Evolutionary conservation across 1,140 invertebrate species (phyloP), one percentile per base, ranked within the genome.

Genomic region (Trichoplusia ni): DNA sequence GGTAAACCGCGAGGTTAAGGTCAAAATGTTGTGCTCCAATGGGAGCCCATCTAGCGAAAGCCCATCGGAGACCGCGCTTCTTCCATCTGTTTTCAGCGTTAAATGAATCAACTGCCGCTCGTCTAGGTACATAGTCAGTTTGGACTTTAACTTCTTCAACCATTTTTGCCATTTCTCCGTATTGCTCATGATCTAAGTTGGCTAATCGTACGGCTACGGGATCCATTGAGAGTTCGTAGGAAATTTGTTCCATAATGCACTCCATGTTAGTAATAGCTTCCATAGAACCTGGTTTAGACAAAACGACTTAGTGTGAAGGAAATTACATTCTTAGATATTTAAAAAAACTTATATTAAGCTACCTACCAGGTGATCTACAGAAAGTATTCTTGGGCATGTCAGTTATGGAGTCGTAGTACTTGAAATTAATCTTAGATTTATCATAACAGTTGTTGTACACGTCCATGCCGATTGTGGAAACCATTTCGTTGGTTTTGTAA

Each of bases 211-310:
- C 93, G 68, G 95, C 92, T 0, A 94, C 44, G 0, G 96, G 94
- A 90, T 97, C 96, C 64, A 93, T 89, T 0, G 92, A 91, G 7
- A 95, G 72, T 38, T 85, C 90, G 49, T 92, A 92, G 0, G 96
- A 93, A 67, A 97, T 94, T 75, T 96, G 94, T 67, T 98, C 96
- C 92, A 98, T 95, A 6, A 98, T 93, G 42, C 91, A 92, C 85
- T 98, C 97, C 21, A 94, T 93, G 78, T 94, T 91, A 11, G 92
- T 92, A 7, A 94, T 84, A 18, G 83, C 92, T 89, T 96, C 95
- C 4, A 93, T 88, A 1, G 92, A 92, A 31, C 94, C 94, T 94
- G n/a, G n/a, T n/a, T n/a, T n/a, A n/a, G n/a, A n/a, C n/a, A n/a
- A n/a, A n/a, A n/a, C n/a, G n/a, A n/a, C n/a, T n/a, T n/a, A n/a